Conservation (phyloP, 2,888 invertebrate genomes). For the Acleris cristana region DNA sequence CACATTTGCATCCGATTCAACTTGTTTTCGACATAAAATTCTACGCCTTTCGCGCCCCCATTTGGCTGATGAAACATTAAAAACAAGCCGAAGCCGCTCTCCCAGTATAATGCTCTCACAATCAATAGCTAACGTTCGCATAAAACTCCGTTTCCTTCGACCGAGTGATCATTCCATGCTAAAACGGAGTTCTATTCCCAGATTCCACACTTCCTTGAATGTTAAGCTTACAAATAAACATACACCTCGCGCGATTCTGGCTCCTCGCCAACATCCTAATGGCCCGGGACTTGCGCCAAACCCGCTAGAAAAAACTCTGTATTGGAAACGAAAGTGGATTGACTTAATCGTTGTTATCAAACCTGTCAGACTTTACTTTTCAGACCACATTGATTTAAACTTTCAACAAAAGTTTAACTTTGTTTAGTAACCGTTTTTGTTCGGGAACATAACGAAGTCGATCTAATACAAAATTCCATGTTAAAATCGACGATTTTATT, state of each 20-base stretch:
- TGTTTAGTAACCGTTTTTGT: no score
- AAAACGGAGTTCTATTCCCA: slow-evolving; percentile 70
- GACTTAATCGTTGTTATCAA: slow-evolving; percentile 59
- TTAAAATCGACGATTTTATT: slow-evolving; percentile 23
- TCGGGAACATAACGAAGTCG: no score
- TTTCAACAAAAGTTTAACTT: slow-evolving; percentile 19
- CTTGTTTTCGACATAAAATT: slow-evolving; percentile 29
- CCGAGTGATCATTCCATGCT: slow-evolving; percentile 61
- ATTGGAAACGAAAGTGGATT: slow-evolving; percentile 72
- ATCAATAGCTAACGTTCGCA: slow-evolving; percentile 29
- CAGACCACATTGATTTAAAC: slow-evolving; percentile 6
- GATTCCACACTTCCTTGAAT: slow-evolving; percentile 80
- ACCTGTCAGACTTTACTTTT: slow-evolving; percentile 3
- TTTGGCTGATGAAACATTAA: slow-evolving; percentile 33
- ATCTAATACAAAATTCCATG: no score
- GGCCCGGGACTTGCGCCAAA: slow-evolving; percentile 72
- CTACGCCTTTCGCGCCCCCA: slow-evolving; percentile 22
- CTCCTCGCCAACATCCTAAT: slow-evolving; percentile 76
- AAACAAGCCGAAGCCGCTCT: slow-evolving; percentile 18
- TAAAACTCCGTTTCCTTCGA: slow-evolving; percentile 43
- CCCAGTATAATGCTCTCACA: slow-evolving; percentile 33
- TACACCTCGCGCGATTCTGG: slow-evolving; percentile 72
- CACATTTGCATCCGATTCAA: slow-evolving; percentile 16
- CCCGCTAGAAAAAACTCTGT: slow-evolving; percentile 71
- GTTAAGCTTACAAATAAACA: slow-evolving; percentile 78